These are phyloP conservation scores for Lagopus leucura DNA, from an alignment of 2,113 vertebrate genomes.

Conservation along the genomic window DNA sequence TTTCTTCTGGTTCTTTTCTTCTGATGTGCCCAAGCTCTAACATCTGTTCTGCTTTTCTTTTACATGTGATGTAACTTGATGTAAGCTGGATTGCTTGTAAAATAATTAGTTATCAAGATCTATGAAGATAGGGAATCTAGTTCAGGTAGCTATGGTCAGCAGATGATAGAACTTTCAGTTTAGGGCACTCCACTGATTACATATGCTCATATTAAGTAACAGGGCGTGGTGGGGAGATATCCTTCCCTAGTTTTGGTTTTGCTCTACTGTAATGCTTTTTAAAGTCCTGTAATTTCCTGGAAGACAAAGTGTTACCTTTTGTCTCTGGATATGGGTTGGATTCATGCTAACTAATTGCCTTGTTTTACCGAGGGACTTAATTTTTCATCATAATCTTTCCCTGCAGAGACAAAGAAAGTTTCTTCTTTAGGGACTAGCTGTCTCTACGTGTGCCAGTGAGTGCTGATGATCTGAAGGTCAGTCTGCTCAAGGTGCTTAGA, in stretches of 20 bases:
- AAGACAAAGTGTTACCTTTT: background rate
- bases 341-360: background rate
- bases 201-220: background rate
- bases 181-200: background rate
- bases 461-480: background rate
- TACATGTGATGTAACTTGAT: background rate
- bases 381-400: background rate
- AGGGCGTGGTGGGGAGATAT: background rate
- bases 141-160: background rate
- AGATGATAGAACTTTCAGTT: background rate
- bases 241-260: background rate
- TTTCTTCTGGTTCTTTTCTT: background rate
- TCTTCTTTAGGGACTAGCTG: background rate
- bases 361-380: background rate
- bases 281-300: background rate
- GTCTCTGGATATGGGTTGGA: background rate
- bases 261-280: background rate
- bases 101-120: background rate
- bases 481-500: background rate
- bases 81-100: background rate
- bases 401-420: too few relatives aligned
- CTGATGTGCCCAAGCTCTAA: background rate
- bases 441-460: background rate
- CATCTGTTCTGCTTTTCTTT: background rate
- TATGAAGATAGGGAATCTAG: background rate